These are phyloP conservation scores for Mactromeris polynyma DNA, from an alignment of 2,888 invertebrate species.

Conservation along the genomic window DNA sequence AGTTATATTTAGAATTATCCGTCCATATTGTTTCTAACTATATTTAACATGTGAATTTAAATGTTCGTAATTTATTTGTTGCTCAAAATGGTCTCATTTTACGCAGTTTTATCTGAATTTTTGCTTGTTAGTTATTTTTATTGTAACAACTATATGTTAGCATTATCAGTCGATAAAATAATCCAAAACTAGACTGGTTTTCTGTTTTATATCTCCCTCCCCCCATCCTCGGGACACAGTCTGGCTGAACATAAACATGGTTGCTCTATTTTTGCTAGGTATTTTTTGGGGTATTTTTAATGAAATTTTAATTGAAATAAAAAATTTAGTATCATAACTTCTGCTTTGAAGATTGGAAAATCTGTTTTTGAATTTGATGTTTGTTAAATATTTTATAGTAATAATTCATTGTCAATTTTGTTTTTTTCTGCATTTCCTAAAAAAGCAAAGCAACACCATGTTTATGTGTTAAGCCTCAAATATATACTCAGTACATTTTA, in stretches of 20 bases:
- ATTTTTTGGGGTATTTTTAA: background rate
- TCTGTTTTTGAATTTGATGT: background rate
- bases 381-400: background rate
- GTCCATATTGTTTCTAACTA: conserved; percentile 1
- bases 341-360: background rate
- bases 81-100: conserved; percentile 36
- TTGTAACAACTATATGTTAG: conserved; percentile 52
- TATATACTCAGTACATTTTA: too few species aligned
- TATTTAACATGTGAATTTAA: conserved; percentile 13
- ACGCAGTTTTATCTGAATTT: conserved; percentile 24
- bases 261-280: background rate
- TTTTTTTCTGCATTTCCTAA: background rate
- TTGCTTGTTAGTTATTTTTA: conserved; percentile 48
- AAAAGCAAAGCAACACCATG: conserved; percentile 30
- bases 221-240: conserved; percentile 27
- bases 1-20: background rate
- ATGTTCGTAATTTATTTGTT: background rate
- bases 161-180: conserved; percentile 28
- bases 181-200: conserved; percentile 40
- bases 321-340: background rate
- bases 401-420: too few species aligned
- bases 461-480: background rate
- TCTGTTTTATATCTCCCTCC: conserved; percentile 38
- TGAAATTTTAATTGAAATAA: background rate
- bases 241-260: conserved; percentile 60